These are phyloP conservation scores for Atherix ibis DNA, from an alignment of 2,888 invertebrate genomes.

Conservation along the genomic window DNA sequence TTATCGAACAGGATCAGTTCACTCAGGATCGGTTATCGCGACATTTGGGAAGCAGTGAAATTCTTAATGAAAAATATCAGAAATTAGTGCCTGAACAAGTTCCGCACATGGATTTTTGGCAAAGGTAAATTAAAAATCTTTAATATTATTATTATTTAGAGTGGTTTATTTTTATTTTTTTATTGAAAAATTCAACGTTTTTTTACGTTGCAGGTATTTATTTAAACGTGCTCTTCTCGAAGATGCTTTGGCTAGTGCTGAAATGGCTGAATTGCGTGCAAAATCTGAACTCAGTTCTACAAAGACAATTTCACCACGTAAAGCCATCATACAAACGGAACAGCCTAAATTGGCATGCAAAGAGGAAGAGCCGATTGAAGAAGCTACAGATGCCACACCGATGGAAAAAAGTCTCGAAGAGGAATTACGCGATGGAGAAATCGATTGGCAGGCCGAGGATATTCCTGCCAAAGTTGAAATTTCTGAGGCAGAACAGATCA, in stretches of 20 bases:
- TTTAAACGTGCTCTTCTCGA: constrained; percentile 66
- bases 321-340: constrained; percentile 13
- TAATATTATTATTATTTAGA: background rate
- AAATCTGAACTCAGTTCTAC: constrained; percentile 16
- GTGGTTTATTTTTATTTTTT: background rate
- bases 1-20: constrained; percentile 36
- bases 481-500: constrained; percentile 52
- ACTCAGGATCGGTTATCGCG: constrained; percentile 43
- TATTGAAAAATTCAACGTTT: constrained; percentile 4
- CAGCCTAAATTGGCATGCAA: constrained; percentile 11
- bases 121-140: constrained; percentile 35
- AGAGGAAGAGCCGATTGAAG: constrained; percentile 6
- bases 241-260: constrained; percentile 52
- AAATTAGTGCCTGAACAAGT: constrained; percentile 53
- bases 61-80: constrained; percentile 31
- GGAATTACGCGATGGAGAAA: constrained; percentile 21
- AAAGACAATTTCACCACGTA: constrained; percentile 10
- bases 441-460: constrained; percentile 43
- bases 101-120: constrained; percentile 63
- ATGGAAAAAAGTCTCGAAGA: constrained; percentile 5
- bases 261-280: constrained; percentile 37
- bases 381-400: constrained; percentile 8
- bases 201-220: constrained; percentile 40
- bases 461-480: constrained; percentile 48
- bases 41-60: constrained; percentile 40